Evolutionary conservation across 2,888 invertebrate genomes (phyloP).

Genomic region (Tromatobia lineatoria): DNA sequence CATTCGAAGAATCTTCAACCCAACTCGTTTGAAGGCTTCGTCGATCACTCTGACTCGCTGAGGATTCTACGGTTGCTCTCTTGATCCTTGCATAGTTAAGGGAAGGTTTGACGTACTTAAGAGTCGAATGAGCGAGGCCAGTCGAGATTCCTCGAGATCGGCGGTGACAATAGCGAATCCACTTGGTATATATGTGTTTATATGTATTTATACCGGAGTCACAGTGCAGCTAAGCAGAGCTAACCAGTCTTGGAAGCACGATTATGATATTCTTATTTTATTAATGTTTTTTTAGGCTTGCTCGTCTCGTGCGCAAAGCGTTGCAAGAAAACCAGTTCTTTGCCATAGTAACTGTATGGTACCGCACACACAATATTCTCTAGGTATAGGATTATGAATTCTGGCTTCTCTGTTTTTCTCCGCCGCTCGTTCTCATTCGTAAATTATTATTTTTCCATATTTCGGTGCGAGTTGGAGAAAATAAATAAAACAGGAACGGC

Average conservation of each 20-base stretch:
- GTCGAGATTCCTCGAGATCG: conserved; percentile 61
- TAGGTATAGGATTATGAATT: conserved; percentile 60
- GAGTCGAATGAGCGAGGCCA: conserved; percentile 52
- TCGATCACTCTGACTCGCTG: conserved; percentile 49
- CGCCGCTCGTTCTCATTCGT: background rate
- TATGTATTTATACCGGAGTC: conserved; percentile 52
- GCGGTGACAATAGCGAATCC: conserved; percentile 62
- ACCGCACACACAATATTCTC: conserved; percentile 40
- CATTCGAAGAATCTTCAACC: conserved; percentile 16
- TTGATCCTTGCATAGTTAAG: conserved; percentile 34
- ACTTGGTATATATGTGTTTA: conserved; percentile 37
- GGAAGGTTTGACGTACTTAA: conserved; percentile 26
- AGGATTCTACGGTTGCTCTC: background rate
- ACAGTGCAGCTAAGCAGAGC: conserved; percentile 19
- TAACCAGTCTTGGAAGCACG: conserved; percentile 52
- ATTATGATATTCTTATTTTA: conserved; percentile 71
- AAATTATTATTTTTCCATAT: conserved; percentile 26
- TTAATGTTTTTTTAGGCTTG: conserved; percentile 46
- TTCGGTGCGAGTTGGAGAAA: conserved; percentile 14
- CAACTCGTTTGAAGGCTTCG: conserved; percentile 42
- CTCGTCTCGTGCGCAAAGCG: conserved; percentile 42
- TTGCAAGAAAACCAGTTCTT: conserved; percentile 71
- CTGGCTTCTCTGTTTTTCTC: conserved; percentile 35
- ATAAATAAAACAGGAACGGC: conserved; percentile 6
- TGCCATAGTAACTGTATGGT: conserved; percentile 38